These are phyloP conservation scores for Vanacampus margaritifer DNA, from an alignment of 2,113 vertebrate species.

Conservation along the genomic window DNA sequence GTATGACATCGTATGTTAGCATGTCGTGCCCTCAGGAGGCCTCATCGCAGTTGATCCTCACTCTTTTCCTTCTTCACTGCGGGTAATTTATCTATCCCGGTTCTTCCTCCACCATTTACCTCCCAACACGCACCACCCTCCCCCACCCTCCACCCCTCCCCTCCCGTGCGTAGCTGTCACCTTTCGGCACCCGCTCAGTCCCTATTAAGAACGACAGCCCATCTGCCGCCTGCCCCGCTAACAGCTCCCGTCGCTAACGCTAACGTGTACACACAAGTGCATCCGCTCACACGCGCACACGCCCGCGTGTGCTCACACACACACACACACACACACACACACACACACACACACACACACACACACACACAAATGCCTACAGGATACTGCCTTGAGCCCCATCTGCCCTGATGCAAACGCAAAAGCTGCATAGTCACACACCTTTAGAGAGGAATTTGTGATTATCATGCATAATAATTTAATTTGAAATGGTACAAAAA, in stretches of 20 bases:
- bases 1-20: slow-evolving; percentile 6
- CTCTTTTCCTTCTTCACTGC: slow-evolving; percentile 52
- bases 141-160: slow-evolving; percentile 29
- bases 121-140: slow-evolving; percentile 21
- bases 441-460: slow-evolving; percentile 4
- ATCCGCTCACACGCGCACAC: slow-evolving; percentile 44
- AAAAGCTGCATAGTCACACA: slow-evolving; percentile 15
- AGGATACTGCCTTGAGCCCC: slow-evolving; percentile 34
- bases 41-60: slow-evolving; percentile 26
- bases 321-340: slow-evolving; percentile 41
- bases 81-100: slow-evolving; percentile 54
- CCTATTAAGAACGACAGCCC: slow-evolving; percentile 79
- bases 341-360: slow-evolving; percentile 46
- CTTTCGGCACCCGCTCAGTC: slow-evolving; percentile 68
- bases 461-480: neutral
- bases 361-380: slow-evolving; percentile 31
- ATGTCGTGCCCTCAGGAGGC: slow-evolving; percentile 13
- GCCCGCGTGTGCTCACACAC: slow-evolving; percentile 46
- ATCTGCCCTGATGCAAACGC: slow-evolving; percentile 45
- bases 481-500: neutral
- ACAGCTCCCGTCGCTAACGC: slow-evolving; percentile 70
- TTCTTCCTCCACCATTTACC: slow-evolving; percentile 31
- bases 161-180: slow-evolving; percentile 64
- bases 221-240: slow-evolving; percentile 75
- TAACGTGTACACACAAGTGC: slow-evolving; percentile 53